Base-by-base conservation (phyloP, 1,140 invertebrate genomes). In the Diorhabda elongata region DNA sequence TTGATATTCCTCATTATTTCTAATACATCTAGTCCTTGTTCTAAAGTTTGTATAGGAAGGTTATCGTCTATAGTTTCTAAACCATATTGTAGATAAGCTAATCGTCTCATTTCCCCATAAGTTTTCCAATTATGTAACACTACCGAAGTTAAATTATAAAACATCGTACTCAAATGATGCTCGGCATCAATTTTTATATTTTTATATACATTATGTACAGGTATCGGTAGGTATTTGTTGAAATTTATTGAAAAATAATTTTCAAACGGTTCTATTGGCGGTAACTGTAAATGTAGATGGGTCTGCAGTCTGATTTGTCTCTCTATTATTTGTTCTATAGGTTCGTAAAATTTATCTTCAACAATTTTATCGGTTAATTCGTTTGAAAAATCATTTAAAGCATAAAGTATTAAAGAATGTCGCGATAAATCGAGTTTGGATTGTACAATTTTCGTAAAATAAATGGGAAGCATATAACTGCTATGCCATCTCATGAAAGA, bases 1-100 rank as follows among this genome's bases (percentile, higher is more conserved):
- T 97, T 90, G 66, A 99, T 96, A 77, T 99, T 98, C 59, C 96
- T 85, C 92, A 98, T 98, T 59, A 99, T 97, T 84, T 98, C 94
- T 52, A 99, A 82, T 3, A 99, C 94, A 85, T 99, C 98, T n/a
- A 98, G 83, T 57, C 98, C 98, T 87, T 97, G 96, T 81, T 99
- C 97, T 57, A 99, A 84, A 3, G 95, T 97, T 82, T 99, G 96
- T 75, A 94, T 97, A 5, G 98, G 98, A 56, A 99, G 84, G 82
- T 97, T 91, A 78, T 97, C 93, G 77, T 97, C 92, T 3, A 95
- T 87, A 1, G 94, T 91, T 26, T 87, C 83, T 44, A 99, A 79
- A 47, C 89, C 87, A 76, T 95, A 92, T 79, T 97, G 95, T 62
- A 93, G 89, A 75, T 89, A 85, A 2, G 96, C 97, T 78, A 99